These are phyloP conservation scores for Bombus pyrosoma DNA, from an alignment of 1,140 invertebrate species.

Conservation along the genomic window DNA sequence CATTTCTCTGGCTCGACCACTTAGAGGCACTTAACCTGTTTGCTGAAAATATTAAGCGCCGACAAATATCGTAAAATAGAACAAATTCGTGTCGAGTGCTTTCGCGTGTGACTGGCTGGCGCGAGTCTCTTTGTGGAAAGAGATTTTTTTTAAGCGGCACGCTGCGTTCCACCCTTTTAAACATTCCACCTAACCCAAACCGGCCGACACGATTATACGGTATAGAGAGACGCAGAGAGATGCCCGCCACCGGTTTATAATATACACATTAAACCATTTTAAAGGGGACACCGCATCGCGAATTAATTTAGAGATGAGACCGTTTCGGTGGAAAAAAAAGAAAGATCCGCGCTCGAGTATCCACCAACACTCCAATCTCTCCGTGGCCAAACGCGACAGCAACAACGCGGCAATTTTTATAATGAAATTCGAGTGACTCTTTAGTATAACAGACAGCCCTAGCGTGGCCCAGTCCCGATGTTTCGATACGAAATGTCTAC, in stretches of 20 bases:
- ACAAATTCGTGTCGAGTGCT: slow-evolving; percentile 72
- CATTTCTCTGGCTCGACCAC: slow-evolving; percentile 56
- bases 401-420: slow-evolving; percentile 18
- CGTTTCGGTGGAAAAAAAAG: neutral
- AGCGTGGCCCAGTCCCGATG: neutral
- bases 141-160: slow-evolving; percentile 52
- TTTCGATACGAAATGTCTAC: neutral
- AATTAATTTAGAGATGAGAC: slow-evolving; percentile 15
- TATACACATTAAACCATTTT: slow-evolving; percentile 17
- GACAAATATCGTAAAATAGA: slow-evolving; percentile 72
- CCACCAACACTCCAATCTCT: neutral
- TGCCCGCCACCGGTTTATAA: neutral
- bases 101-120: slow-evolving; percentile 61
- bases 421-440: slow-evolving; percentile 24
- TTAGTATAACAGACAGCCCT: neutral
- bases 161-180: slow-evolving; percentile 52
- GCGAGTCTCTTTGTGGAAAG: slow-evolving; percentile 59
- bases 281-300: neutral
- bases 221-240: neutral
- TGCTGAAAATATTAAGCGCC: slow-evolving; percentile 73
- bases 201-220: slow-evolving; percentile 32
- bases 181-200: slow-evolving; percentile 37
- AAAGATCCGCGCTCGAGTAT: neutral
- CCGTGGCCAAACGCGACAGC: neutral
- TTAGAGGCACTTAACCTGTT: slow-evolving; percentile 73